Evolutionary conservation across 1,140 invertebrate genomes (phyloP), one percentile per base, ranked within the genome.

Genomic region (Eupeodes corollae): DNA sequence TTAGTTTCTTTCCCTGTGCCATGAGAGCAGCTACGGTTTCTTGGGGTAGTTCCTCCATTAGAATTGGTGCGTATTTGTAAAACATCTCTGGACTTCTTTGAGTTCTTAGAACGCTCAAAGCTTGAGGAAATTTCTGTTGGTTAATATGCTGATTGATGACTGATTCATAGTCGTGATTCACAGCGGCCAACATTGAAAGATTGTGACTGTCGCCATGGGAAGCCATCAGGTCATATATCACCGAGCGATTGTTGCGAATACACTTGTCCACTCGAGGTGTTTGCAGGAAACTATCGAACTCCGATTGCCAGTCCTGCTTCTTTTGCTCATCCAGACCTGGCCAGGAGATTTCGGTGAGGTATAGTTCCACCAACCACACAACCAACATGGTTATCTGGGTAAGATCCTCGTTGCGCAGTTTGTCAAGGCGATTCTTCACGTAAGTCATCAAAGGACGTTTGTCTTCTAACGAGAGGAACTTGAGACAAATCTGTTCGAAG

Each of bases 191-290:
- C 63, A 84, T 82, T 18, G 93, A 82, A 13, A 94, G 64, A 67
- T 92, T 92, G 44, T 86, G 79, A 48, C 90, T 85, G 70, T 97
- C 91, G 0, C 92, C 93, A 63, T 98, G 93, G 59, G 88, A 91
- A 0, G 87, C 79, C 67, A 98, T 87, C 33, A 98, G 63, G 56
- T 91, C 83, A 56, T 93, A 94, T 37, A 97, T 82, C 0, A 84
- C 82, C 13, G 76, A 77, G 49, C 84, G 80, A 63, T 95, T 89
- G 51, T 82, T 79, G 45, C 75, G 79, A 32, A 90, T 78, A 63
- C 83, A 87, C 48, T 83, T 79, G 46, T 79, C 68, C 2, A 88
- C 81, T 65, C 80, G 75, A 3, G 78, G 72, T 43, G 78, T 70
- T 1, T 75, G 59, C 30, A 88, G 65, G 54, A 88, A 87, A 39